These are phyloP conservation scores for Cercopithecus hamlyni DNA, from an alignment of 2,797 vertebrate species.

Conservation along the genomic window DNA sequence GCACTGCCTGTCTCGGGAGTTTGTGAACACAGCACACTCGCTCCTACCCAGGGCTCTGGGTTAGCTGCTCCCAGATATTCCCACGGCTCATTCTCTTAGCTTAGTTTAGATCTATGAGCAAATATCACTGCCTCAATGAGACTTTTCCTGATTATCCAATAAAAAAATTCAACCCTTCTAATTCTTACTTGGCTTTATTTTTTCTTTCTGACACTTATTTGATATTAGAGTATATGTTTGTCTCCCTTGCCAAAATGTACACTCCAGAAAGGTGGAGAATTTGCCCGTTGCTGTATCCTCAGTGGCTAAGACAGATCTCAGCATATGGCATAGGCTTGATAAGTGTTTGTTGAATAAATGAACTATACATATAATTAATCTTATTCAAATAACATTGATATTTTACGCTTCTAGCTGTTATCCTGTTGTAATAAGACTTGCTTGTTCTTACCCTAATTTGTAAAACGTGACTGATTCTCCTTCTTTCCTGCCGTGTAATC, in stretches of 20 bases:
- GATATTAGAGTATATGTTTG: neutral
- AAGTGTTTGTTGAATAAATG: neutral
- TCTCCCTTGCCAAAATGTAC: neutral
- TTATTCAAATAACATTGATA: neutral
- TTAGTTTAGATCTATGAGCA: neutral
- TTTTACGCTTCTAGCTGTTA: neutral
- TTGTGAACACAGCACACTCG: neutral
- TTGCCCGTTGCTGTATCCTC: neutral
- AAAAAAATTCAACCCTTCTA: neutral
- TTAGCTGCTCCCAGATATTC: neutral
- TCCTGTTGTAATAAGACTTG: neutral
- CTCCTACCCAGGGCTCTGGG: neutral
- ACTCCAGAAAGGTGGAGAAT: neutral
- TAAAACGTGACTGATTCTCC: neutral
- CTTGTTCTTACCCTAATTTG: neutral
- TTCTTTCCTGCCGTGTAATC: neutral
- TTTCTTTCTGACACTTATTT: neutral
- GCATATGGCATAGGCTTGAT: neutral
- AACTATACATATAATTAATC: neutral
- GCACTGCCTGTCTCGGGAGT: rapidly evolving
- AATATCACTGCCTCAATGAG: neutral
- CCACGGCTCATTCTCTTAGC: neutral
- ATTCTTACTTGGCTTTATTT: neutral
- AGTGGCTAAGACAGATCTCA: neutral
- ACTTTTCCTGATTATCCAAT: neutral